Conservation (phyloP, 2,888 invertebrate species). For the Philonicus albiceps region DNA sequence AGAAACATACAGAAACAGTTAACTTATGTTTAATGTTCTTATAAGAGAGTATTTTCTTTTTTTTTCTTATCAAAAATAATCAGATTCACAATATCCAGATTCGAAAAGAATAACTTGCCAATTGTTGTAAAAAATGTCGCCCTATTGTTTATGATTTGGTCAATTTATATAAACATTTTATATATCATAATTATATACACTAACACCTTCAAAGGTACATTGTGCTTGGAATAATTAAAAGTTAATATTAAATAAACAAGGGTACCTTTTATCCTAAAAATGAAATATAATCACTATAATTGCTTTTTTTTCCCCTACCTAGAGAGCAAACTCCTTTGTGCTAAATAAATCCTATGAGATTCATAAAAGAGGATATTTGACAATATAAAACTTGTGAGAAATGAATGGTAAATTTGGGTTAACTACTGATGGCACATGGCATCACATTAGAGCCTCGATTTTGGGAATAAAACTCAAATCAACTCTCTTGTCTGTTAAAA, state of each 20-base stretch:
- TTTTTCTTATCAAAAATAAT: slow-evolving; percentile 28
- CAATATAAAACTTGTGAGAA: background rate
- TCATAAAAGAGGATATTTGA: background rate
- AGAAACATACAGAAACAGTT: slow-evolving; percentile 11
- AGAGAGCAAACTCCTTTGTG: background rate
- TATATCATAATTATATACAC: background rate
- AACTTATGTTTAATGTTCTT: background rate
- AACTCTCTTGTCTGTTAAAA: background rate
- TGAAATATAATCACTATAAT: background rate
- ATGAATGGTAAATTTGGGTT: background rate
- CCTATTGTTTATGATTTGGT: slow-evolving; percentile 16
- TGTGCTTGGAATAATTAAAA: background rate
- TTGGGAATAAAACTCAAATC: background rate
- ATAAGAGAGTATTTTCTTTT: background rate
- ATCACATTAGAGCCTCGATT: background rate
- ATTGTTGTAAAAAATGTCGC: background rate
- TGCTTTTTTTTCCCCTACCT: background rate
- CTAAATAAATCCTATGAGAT: background rate
- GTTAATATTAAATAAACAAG: background rate
- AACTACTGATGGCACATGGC: background rate
- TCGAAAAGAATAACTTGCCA: background rate
- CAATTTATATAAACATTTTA: background rate
- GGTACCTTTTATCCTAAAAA: background rate
- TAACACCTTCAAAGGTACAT: background rate
- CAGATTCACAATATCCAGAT: background rate